A percentile compares a stretch with the other conserved stretches of the same genome.
Evolutionary conservation across 2,113 vertebrate genomes (phyloP).

Genomic region (Sinosuthora webbiana): DNA sequence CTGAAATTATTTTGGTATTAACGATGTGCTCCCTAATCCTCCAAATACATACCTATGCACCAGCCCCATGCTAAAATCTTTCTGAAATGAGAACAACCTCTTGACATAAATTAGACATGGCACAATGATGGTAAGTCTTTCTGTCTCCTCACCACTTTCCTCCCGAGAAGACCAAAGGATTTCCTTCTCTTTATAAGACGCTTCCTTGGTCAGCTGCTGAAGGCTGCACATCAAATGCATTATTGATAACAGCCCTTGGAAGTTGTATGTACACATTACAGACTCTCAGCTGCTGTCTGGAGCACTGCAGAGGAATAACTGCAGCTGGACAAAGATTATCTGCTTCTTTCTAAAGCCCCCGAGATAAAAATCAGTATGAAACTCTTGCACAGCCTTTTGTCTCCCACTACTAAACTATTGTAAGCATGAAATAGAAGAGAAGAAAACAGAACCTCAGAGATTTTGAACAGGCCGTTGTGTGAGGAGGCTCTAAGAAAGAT

Average conservation of each 20-base stretch:
- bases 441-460: not conserved
- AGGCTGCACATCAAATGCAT: not conserved
- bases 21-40: not conserved
- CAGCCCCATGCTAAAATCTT: constrained; percentile 27
- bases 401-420: not conserved
- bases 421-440: not conserved
- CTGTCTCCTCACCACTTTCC: not conserved
- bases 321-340: not conserved
- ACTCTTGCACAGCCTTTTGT: not conserved
- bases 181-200: not conserved
- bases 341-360: not conserved
- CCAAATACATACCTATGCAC: not conserved
- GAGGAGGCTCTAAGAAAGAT: not conserved
- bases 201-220: not conserved
- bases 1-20: not conserved
- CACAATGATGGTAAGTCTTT: not conserved
- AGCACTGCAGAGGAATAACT: not conserved
- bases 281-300: not conserved
- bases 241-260: constrained; percentile 24
- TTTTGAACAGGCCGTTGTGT: not conserved
- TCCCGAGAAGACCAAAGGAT: not conserved
- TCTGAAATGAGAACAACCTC: not conserved
- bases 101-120: constrained; percentile 10
- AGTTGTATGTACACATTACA: not conserved
- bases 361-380: not conserved